Percentiles rank a stretch among this genome's conserved stretches.
Evolutionary conservation across 2,888 invertebrate species (phyloP).

Genomic region (Marronus borbonicus): DNA sequence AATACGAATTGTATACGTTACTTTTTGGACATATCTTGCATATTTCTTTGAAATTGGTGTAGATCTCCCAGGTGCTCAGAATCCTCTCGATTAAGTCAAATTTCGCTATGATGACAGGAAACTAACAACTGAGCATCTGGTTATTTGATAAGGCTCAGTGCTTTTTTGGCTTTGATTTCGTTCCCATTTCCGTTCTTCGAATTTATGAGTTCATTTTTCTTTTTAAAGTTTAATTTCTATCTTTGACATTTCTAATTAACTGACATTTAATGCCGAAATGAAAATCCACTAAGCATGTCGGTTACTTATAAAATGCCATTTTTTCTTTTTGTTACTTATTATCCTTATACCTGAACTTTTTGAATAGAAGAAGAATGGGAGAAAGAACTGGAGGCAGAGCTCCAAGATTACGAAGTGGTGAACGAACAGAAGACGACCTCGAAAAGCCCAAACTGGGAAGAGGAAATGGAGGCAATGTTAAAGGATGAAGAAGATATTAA

Average conservation of each 20-base stretch:
- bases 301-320: constrained; percentile 41
- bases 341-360: constrained; percentile 62
- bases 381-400: constrained; percentile 94
- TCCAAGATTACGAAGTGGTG: constrained; percentile 96
- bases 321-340: constrained; percentile 59
- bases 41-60: constrained; percentile 52
- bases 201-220: constrained; percentile 41
- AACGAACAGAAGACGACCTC: constrained; percentile 73
- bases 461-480: constrained; percentile 69
- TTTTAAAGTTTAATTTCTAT: constrained; percentile 47
- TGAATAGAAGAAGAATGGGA: constrained; percentile 90
- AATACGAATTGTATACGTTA: too few relatives aligned
- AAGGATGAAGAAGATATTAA: constrained; percentile 68
- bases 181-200: constrained; percentile 36
- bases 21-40: too few relatives aligned
- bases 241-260: constrained; percentile 31
- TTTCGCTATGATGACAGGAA: constrained; percentile 57
- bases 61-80: constrained; percentile 58
- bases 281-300: neutral
- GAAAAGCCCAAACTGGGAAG: constrained; percentile 68
- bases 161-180: constrained; percentile 22
- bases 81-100: neutral
- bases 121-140: constrained; percentile 61
- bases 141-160: constrained; percentile 49
- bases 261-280: constrained; percentile 1